Evolutionary conservation across 1,140 invertebrate genomes (phyloP), one percentile per base, ranked within the genome.

Genomic region (Odontomachus brunneus): DNA sequence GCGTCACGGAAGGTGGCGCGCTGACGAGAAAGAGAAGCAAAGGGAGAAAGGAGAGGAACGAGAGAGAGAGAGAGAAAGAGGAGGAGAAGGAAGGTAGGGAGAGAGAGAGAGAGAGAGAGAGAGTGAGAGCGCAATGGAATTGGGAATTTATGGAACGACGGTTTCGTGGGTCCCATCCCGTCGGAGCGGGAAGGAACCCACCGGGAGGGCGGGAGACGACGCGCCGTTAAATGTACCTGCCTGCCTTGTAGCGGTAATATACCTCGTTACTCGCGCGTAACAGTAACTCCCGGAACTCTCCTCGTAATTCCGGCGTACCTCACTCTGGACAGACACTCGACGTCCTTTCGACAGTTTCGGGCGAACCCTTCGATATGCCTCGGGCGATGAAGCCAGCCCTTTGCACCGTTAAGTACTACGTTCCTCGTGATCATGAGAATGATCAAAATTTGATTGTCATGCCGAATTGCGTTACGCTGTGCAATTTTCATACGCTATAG

Each of bases 191-290:
- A 44, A 44, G 38, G 69, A 88, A 85, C 85, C 69, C 83, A 86
- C 69, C 72, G 80, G 71, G 66, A 78, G 84, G 82, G 72, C 57
- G 71, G 69, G 49, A 66, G 82, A 83, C 73, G 78, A 89, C 83
- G 84, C 82, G 83, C 60, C 87, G 88, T 90, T 91, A 90, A 89
- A 91, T 89, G 82, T 65, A 75, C 48, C 24, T 66, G 71, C 71
- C 86, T 75, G 86, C 65, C 83, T 87, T 49, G 88, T 76, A 88
- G 83, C 88, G 78, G 87, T 91, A 93, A 91, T 92, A 90, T 90
- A 90, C 84, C 87, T 92, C 91, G 90, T 93, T 92, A 92, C 88
- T 90, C 87, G 86, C 80, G 82, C 75, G 85, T 90, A 90, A 90
- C 89, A 89, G 81, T 86, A 90, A 92, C 87, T 91, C 83, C 72